phyloP scores from a whole-genome alignment of 2,113 vertebrate genomes.

The Pampusana beccarii region DNA sequence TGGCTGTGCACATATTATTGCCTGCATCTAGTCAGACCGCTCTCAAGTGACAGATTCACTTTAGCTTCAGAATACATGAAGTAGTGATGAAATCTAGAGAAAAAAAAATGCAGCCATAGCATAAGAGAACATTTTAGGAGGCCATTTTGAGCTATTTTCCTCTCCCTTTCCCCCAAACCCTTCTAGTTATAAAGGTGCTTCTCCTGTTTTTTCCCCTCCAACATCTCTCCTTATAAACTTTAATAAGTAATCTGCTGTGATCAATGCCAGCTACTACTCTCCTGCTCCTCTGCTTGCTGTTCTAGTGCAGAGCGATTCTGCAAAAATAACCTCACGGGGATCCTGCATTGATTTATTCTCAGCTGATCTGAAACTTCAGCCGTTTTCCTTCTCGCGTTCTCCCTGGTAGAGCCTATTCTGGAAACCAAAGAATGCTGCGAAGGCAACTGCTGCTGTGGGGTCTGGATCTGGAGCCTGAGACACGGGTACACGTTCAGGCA shows the following conservation, averaged over 20 bases:
- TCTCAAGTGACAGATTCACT: not conserved
- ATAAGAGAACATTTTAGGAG: not conserved
- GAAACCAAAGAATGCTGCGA: not conserved
- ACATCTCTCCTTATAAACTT: slow-evolving; percentile 10
- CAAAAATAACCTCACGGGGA: not conserved
- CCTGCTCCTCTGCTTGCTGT: not conserved
- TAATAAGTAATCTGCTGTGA: slow-evolving; percentile 44
- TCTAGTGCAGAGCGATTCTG: not conserved
- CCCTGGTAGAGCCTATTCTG: not conserved
- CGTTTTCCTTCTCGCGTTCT: not conserved
- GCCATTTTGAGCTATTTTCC: not conserved
- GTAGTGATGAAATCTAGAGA: not conserved
- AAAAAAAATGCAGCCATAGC: not conserved
- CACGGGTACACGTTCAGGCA: not conserved
- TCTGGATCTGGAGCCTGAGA: not conserved
- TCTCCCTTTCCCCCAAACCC: not conserved
- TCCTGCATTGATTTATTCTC: slow-evolving; percentile 45
- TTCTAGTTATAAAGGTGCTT: not conserved
- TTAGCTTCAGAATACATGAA: not conserved
- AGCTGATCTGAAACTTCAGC: slow-evolving; percentile 25
- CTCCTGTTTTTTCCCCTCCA: slow-evolving; percentile 12
- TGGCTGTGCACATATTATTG: not conserved
- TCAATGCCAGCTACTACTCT: slow-evolving; percentile 24
- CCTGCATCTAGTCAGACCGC: not conserved
- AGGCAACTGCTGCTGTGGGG: not conserved